phyloP scores from a whole-genome alignment of 2,888 invertebrate genomes.

The Parthenolecanium corni region DNA sequence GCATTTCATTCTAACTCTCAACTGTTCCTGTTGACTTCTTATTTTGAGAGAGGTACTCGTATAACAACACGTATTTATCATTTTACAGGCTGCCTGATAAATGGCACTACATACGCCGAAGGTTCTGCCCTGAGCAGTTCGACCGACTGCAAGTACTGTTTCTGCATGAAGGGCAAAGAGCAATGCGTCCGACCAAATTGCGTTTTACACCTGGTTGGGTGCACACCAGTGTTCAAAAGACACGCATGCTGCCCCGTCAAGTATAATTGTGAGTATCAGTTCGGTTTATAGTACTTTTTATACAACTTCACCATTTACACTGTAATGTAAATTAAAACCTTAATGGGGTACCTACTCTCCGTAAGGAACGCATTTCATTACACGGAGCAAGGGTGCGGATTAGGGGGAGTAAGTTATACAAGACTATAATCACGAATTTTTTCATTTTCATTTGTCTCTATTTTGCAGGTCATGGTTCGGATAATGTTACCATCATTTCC shows the following conservation, averaged over 20 bases:
- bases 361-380: too few species aligned
- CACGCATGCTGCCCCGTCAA: constrained; percentile 69
- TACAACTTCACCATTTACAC: too few species aligned
- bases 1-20: too few species aligned
- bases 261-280: constrained; percentile 51
- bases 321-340: too few species aligned
- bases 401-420: too few species aligned
- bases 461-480: constrained; percentile 33
- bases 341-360: too few species aligned
- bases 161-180: constrained; percentile 60
- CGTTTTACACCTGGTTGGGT: constrained; percentile 60
- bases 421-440: too few species aligned
- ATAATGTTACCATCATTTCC: constrained; percentile 19
- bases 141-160: constrained; percentile 74
- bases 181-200: constrained; percentile 71
- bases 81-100: constrained; percentile 54
- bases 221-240: constrained; percentile 49
- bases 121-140: constrained; percentile 73
- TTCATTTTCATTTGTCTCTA: too few species aligned
- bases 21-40: too few species aligned
- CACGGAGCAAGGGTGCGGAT: too few species aligned
- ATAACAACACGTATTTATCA: too few species aligned
- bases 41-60: too few species aligned
- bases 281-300: not conserved
- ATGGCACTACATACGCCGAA: constrained; percentile 60